Evolutionary conservation across 2,113 vertebrate species (phyloP).

Genomic region (Mirounga angustirostris): DNA sequence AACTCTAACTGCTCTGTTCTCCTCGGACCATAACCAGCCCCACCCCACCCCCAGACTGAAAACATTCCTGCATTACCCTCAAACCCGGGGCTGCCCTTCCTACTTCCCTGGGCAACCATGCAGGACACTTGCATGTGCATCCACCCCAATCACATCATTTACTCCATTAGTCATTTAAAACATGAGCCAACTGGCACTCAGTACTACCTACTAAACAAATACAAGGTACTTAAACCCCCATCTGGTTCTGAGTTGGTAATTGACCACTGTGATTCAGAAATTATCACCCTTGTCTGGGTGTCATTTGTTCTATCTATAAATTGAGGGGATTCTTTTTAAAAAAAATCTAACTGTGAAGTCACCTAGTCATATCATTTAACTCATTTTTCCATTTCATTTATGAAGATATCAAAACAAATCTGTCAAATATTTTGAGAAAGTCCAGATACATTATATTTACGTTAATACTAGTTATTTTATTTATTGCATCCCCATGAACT

Average conservation of each 20-base stretch:
- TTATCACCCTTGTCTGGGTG: background rate
- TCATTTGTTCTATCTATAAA: conserved; percentile 21
- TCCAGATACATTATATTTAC: background rate
- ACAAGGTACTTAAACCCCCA: background rate
- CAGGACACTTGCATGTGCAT: background rate
- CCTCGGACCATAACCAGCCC: background rate
- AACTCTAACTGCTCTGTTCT: background rate
- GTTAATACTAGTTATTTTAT: background rate
- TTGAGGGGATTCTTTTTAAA: background rate
- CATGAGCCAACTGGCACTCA: background rate
- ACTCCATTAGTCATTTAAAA: background rate
- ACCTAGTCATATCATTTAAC: background rate
- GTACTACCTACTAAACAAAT: background rate
- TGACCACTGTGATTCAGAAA: background rate
- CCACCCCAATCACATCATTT: background rate
- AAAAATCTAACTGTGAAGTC: background rate
- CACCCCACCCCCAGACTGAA: background rate
- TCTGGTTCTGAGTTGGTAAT: background rate
- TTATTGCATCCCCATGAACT: background rate
- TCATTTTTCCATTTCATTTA: background rate
- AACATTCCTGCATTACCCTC: background rate
- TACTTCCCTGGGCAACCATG: background rate
- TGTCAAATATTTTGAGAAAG: conserved; percentile 9
- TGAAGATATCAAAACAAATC: background rate
- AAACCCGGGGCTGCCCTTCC: background rate